A percentile compares a stretch with the other conserved stretches of the same genome.
phyloP scores from a whole-genome alignment of 1,140 invertebrate species.

The Cyphomyrmex costatus region DNA sequence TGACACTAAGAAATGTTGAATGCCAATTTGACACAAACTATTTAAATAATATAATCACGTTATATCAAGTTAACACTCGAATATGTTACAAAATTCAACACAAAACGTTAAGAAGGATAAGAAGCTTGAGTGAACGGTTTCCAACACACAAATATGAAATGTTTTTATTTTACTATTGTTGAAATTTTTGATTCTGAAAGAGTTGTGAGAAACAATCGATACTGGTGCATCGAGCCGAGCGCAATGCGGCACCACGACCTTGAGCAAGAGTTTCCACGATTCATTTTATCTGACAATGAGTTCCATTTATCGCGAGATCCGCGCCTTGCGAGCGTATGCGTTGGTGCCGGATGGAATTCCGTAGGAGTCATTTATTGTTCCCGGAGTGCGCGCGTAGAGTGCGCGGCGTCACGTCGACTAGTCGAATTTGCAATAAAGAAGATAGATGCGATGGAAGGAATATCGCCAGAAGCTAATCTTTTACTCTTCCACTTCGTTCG shows the following conservation, averaged over 20 bases:
- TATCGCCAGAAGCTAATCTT: conserved; percentile 71
- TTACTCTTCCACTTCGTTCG: conserved; percentile 65
- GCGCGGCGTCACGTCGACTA: conserved; percentile 71
- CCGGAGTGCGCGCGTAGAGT: conserved; percentile 21
- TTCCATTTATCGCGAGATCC: conserved; percentile 67
- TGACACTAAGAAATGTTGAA: too few relatives aligned
- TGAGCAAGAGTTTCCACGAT: conserved; percentile 52
- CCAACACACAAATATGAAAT: too few relatives aligned
- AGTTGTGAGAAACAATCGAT: conserved; percentile 3
- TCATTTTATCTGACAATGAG: conserved; percentile 59
- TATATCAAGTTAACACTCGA: too few relatives aligned
- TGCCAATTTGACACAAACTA: too few relatives aligned
- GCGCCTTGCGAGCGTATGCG: conserved; percentile 24
- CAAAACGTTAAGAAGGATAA: too few relatives aligned
- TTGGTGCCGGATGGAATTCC: conserved; percentile 71
- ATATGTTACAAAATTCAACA: too few relatives aligned
- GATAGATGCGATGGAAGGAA: conserved; percentile 72
- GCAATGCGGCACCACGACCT: conserved; percentile 36
- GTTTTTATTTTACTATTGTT: neutral
- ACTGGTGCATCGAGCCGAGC: neutral
- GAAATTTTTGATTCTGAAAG: conserved; percentile 5
- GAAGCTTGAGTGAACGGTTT: too few relatives aligned
- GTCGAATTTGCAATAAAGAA: conserved; percentile 78
- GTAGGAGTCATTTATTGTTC: conserved; percentile 72
- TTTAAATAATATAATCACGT: too few relatives aligned